A percentile compares a stretch with the other conserved stretches of the same genome.
Conservation (phyloP, 35 echinoderm and acorn worm genomes). For the Lytechinus pictus region DNA sequence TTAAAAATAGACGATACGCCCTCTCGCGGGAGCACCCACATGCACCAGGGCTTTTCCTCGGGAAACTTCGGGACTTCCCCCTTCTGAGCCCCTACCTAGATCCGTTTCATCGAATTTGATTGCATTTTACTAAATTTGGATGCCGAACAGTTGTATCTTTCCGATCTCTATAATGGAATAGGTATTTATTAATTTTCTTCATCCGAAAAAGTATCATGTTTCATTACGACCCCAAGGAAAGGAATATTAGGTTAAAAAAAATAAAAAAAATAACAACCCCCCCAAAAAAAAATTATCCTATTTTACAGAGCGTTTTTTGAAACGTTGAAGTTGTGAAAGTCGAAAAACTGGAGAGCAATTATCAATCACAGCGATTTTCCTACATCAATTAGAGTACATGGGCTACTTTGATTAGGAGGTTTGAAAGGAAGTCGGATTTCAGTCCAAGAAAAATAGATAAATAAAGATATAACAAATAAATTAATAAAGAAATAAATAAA, state of each 20-base stretch:
- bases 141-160: not conserved
- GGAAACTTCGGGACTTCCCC: slow-evolving; percentile 7
- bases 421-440: too few relatives aligned
- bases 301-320: too few relatives aligned
- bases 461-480: too few relatives aligned
- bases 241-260: not conserved
- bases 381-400: too few relatives aligned
- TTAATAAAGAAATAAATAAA: too few relatives aligned
- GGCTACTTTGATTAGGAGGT: too few relatives aligned
- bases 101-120: not conserved
- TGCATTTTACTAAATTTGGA: not conserved
- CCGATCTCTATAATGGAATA: not conserved
- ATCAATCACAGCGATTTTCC: too few relatives aligned
- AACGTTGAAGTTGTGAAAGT: too few relatives aligned
- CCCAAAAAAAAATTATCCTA: too few relatives aligned
- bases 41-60: not conserved
- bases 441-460: too few relatives aligned
- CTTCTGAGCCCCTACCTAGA: not conserved
- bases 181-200: not conserved
- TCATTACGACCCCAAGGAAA: not conserved
- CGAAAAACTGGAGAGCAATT: too few relatives aligned
- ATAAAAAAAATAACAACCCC: too few relatives aligned
- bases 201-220: not conserved
- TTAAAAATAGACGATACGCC: not conserved
- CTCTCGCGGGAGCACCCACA: not conserved